Conservation (phyloP, 1,140 invertebrate species). For the Neodiprion pinetum region DNA sequence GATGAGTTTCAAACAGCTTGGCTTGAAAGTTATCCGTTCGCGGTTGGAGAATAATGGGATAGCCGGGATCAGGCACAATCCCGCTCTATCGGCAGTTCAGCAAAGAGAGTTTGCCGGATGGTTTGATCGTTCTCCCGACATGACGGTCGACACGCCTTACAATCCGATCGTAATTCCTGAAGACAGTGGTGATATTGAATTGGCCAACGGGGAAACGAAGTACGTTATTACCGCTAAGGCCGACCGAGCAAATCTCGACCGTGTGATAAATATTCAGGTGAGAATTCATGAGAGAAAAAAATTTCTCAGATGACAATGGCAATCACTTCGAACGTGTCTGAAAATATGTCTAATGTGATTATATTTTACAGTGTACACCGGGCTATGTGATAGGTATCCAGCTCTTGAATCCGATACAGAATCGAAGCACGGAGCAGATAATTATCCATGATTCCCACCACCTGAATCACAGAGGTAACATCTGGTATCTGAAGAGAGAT, state of each 20-base stretch:
- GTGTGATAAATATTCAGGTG: conserved; percentile 57
- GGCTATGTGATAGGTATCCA: conserved; percentile 83
- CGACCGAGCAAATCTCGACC: conserved; percentile 64
- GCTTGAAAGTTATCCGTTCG: conserved; percentile 78
- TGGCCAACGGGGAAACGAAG: conserved; percentile 77
- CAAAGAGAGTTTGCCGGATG: conserved; percentile 93
- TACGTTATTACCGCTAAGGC: conserved; percentile 77
- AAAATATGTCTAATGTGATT: conserved; percentile 33
- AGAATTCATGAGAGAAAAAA: conserved; percentile 21
- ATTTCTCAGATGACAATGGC: neutral
- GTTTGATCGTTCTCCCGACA: conserved; percentile 76
- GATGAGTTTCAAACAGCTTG: conserved; percentile 86
- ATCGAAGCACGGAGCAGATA: conserved; percentile 84
- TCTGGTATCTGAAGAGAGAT: conserved; percentile 83
- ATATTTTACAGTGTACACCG: conserved; percentile 72
- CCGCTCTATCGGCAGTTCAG: conserved; percentile 81
- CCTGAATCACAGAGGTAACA: conserved; percentile 65
- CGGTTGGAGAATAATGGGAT: conserved; percentile 84
- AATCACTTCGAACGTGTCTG: neutral
- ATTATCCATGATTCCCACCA: conserved; percentile 78
- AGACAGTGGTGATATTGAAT: conserved; percentile 67
- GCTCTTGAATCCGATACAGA: conserved; percentile 86
- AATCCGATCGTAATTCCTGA: conserved; percentile 73
- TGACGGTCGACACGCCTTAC: conserved; percentile 72
- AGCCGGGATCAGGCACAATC: conserved; percentile 92